Percentiles rank a stretch among this genome's conserved stretches.
These are phyloP conservation scores for Chloroceryle aenea DNA, from an alignment of 2,113 vertebrate species.

Conservation along the genomic window DNA sequence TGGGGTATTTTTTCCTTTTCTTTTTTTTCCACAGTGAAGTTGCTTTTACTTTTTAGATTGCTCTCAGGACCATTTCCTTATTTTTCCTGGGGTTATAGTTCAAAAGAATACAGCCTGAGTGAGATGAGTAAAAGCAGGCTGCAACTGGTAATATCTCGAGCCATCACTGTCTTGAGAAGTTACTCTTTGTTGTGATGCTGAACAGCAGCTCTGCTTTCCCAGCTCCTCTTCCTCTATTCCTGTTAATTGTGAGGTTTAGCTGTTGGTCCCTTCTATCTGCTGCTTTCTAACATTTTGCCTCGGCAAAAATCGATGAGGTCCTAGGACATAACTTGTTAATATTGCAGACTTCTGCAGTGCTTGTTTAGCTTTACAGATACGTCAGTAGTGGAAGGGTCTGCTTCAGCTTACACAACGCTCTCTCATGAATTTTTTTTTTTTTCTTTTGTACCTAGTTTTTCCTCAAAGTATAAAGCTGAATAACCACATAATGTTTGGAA, in stretches of 20 bases:
- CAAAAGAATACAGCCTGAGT: slow-evolving; percentile 12
- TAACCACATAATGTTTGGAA: slow-evolving; percentile 30
- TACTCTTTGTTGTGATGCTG: slow-evolving; percentile 62
- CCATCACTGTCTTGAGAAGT: slow-evolving; percentile 31
- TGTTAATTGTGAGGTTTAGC: slow-evolving; percentile 10
- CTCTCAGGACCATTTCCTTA: slow-evolving; percentile 25
- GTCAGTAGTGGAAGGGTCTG: slow-evolving; percentile 15
- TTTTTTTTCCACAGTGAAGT: neutral
- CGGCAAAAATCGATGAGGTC: neutral
- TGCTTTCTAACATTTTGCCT: neutral
- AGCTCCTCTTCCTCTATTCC: neutral
- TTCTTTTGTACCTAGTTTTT: slow-evolving; percentile 28
- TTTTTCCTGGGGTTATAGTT: slow-evolving; percentile 54
- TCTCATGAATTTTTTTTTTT: neutral
- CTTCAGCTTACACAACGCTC: slow-evolving; percentile 11
- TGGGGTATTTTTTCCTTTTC: neutral
- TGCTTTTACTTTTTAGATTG: slow-evolving; percentile 46
- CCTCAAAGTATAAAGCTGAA: slow-evolving; percentile 6
- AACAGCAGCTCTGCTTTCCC: slow-evolving; percentile 16
- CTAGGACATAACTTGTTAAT: neutral
- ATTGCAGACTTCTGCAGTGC: neutral
- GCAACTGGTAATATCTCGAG: slow-evolving; percentile 46
- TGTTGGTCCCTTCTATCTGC: slow-evolving; percentile 22
- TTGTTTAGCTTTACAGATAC: neutral
- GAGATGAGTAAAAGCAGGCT: slow-evolving; percentile 62